A percentile compares a stretch with the other conserved stretches of the same genome.
phyloP scores from a whole-genome alignment of 2,113 vertebrate species.

The Brachyhypopomus occidentalis region DNA sequence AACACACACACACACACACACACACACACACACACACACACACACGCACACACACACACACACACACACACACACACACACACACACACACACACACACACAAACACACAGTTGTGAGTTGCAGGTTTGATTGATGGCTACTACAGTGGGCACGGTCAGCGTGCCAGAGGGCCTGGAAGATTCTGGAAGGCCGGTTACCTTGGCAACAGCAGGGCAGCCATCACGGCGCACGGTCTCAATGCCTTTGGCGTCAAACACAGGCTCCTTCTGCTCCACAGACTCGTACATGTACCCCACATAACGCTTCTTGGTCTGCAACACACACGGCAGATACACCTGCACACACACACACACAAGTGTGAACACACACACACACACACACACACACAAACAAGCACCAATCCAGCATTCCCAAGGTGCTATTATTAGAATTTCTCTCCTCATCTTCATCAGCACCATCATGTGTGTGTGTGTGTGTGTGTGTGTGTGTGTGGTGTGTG shows the following conservation, averaged over 20 bases:
- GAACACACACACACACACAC: slow-evolving; percentile 14
- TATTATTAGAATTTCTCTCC: no score
- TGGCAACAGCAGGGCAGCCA: slow-evolving; percentile 94
- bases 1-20: not conserved
- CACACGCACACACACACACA: not conserved
- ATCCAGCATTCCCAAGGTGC: no score
- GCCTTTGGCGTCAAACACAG: slow-evolving; percentile 95
- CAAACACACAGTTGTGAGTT: not conserved
- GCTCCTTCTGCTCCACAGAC: slow-evolving; percentile 91
- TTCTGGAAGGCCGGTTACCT: slow-evolving; percentile 77
- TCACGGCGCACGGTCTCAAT: slow-evolving; percentile 97
- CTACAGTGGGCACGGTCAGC: not conserved
- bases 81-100: not conserved
- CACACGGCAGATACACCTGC: slow-evolving; percentile 96
- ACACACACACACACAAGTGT: slow-evolving; percentile 24
- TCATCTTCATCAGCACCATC: no score
- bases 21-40: not conserved
- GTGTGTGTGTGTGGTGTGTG: not conserved
- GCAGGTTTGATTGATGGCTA: not conserved
- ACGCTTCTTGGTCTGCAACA: slow-evolving; percentile 97
- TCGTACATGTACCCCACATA: slow-evolving; percentile 99
- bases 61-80: not conserved
- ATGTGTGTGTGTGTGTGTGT: not conserved
- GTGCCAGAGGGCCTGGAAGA: not conserved
- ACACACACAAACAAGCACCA: not conserved